Percentiles rank a stretch among this genome's conserved stretches.
phyloP scores from a whole-genome alignment of 2,113 vertebrate species.

The Ameiurus melas region DNA sequence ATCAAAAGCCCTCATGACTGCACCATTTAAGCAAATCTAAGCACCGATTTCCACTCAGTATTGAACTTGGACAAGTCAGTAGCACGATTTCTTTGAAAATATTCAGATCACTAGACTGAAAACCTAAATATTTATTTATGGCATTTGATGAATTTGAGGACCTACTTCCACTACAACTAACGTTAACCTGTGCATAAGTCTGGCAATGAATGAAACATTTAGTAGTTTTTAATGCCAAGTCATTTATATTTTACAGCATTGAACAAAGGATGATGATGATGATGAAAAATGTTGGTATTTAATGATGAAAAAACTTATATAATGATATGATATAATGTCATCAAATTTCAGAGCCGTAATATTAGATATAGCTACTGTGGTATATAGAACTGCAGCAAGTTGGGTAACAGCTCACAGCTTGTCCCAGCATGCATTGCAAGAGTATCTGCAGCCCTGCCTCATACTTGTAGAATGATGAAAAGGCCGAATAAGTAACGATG shows the following conservation, averaged over 20 bases:
- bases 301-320: background rate
- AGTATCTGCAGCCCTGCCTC: constrained; percentile 54
- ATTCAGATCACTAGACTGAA: background rate
- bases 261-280: background rate
- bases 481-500: constrained; percentile 55
- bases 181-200: background rate
- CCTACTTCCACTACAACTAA: background rate
- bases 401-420: constrained; percentile 50
- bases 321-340: background rate
- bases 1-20: background rate
- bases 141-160: background rate
- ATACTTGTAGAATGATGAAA: constrained; percentile 72
- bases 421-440: constrained; percentile 71
- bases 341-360: background rate
- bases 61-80: background rate
- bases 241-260: background rate
- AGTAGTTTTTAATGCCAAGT: background rate
- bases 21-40: background rate
- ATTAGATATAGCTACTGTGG: background rate
- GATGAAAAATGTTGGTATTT: background rate
- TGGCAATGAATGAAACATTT: background rate
- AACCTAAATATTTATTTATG: background rate
- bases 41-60: background rate
- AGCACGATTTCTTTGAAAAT: background rate
- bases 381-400: constrained; percentile 20